Percentiles rank a stretch among this genome's conserved stretches.
Evolutionary conservation across 2,797 vertebrate species (phyloP).

Genomic region (Halcyon smyrnensis): DNA sequence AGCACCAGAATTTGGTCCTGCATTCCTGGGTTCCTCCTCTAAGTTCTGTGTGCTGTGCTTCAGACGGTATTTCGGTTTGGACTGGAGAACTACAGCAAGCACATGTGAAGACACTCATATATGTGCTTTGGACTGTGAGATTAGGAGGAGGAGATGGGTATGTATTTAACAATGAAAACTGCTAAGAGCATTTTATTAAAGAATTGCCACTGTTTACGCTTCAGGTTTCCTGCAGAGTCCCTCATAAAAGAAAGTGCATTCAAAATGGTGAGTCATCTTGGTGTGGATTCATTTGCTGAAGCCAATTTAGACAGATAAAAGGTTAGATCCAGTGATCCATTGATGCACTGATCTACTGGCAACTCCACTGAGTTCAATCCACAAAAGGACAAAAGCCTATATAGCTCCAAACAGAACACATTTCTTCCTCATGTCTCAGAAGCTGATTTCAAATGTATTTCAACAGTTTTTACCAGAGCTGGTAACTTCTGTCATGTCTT

Average conservation of each 20-base stretch:
- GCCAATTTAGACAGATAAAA: background rate
- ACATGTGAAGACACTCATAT: background rate
- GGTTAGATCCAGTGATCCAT: background rate
- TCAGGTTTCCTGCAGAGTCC: background rate
- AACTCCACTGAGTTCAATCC: background rate
- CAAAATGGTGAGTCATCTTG: background rate
- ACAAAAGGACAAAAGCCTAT: background rate
- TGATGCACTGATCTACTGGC: background rate
- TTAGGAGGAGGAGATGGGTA: background rate
- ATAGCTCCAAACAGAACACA: background rate
- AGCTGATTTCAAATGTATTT: background rate
- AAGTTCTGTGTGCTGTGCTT: background rate
- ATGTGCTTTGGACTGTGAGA: background rate
- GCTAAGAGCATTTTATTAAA: background rate
- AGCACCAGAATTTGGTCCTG: background rate
- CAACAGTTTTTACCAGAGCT: background rate
- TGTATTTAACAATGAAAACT: background rate
- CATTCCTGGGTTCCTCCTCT: background rate
- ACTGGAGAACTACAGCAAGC: background rate
- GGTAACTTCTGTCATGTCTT: background rate
- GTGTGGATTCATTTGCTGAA: background rate
- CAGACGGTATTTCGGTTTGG: background rate
- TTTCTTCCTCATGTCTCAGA: background rate
- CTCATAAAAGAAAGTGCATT: background rate
- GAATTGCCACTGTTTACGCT: background rate